Percentiles rank a stretch among this genome's conserved stretches.
Evolutionary conservation across 2,797 vertebrate species (phyloP).

Genomic region (Serranus cabrilla): DNA sequence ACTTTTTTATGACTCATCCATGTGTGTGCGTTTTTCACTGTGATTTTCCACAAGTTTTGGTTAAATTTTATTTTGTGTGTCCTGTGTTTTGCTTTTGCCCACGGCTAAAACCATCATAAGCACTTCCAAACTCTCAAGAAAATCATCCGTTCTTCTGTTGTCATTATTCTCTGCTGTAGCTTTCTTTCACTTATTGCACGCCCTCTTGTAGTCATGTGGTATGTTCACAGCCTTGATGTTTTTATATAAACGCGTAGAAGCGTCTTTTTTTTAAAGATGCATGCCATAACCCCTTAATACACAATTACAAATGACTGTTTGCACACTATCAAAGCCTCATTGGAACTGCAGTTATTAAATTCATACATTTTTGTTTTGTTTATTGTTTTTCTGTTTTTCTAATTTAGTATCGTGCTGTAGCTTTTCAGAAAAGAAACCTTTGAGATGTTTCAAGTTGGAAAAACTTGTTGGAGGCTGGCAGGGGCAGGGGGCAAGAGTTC

Average conservation of each 20-base stretch:
- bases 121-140: neutral
- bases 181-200: too few relatives aligned
- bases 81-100: neutral
- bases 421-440: neutral
- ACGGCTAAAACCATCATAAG: neutral
- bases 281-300: neutral
- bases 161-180: too few relatives aligned
- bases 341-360: neutral
- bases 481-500: too few relatives aligned
- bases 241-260: too few relatives aligned
- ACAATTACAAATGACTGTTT: neutral
- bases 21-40: neutral
- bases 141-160: neutral
- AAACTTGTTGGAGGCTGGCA: neutral
- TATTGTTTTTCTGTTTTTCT: too few relatives aligned
- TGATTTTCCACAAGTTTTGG: slow-evolving; percentile 12
- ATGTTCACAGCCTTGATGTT: too few relatives aligned
- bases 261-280: too few relatives aligned
- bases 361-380: too few relatives aligned
- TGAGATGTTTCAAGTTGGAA: too few relatives aligned
- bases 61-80: slow-evolving; percentile 11
- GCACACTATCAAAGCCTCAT: neutral
- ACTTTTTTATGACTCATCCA: slow-evolving; percentile 3
- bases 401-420: neutral
- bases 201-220: too few relatives aligned